Evolutionary conservation across 2,888 invertebrate genomes (phyloP), one percentile per base, ranked within the genome.

Genomic region (Amiota communis): DNA sequence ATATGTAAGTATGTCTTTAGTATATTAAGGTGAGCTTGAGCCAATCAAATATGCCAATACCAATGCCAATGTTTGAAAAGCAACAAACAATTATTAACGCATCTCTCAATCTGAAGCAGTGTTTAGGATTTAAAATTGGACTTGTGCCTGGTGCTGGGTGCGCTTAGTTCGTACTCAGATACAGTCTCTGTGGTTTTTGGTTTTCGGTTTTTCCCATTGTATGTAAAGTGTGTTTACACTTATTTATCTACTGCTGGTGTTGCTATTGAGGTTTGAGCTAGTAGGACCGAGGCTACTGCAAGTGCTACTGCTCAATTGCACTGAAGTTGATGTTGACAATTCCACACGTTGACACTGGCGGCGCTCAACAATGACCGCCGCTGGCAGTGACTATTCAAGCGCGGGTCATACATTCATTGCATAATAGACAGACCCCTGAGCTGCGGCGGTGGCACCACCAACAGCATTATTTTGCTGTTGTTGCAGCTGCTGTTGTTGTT

Each of bases 361-460:
- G 84, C 86, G 88, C 79, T 87, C 88, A 64, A 87, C 88, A 75
- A 87, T 83, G 77, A 87, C 83, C 87, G 87, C 86, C 87, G 88
- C 79, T 68, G 83, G 86, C 81, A 84, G 80, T 80, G 89, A 89
- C 87, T 88, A 88, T 86, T 88, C 89, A 74, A 84, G 92, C 87
- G 92, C 91, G 87, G 92, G 93, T 95, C 94, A 96, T 90, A 96
- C 95, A 87, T 96, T 96, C 96, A 96, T 95, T 63, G 95, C 95
- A 87, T 96, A 96, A 88, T 95, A 95, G 51, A 95, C 91, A 56
- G 94, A 93, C 78, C 89, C 88, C 77, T 88, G 86, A 4, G 85
- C 79, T 17, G 84, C 79, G 61, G 81, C 72, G 56, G 79, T 72
- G 56, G 72, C 73, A 3, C 67, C 63, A 51, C 70, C 74, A 11